Percentiles rank a stretch among this genome's conserved stretches.
These are phyloP conservation scores for Cliona cf. orientalis DNA, from an alignment of 37 sponge, comb jelly and placozoan genomes.

Conservation along the genomic window DNA sequence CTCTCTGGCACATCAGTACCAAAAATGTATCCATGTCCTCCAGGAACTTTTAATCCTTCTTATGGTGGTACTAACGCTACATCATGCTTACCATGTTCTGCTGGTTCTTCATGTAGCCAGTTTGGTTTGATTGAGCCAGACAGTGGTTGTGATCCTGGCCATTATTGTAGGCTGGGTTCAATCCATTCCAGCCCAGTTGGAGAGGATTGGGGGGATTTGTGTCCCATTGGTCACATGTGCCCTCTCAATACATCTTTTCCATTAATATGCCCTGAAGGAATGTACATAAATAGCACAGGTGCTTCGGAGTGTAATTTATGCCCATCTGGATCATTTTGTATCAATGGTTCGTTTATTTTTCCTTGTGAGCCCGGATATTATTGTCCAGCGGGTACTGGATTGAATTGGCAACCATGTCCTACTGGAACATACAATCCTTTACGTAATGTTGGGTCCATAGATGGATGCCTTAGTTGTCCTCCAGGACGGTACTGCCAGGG, in stretches of 20 bases:
- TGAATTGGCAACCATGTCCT: neutral
- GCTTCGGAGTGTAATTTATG: neutral
- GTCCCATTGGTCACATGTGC: slow-evolving; percentile 15
- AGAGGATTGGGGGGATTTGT: neutral
- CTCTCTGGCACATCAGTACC: neutral
- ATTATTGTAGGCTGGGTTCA: neutral
- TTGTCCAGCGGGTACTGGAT: neutral
- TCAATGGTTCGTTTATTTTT: neutral
- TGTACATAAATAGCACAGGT: neutral
- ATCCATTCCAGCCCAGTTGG: slow-evolving; percentile 5
- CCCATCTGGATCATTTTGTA: slow-evolving; percentile 3
- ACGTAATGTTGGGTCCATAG: neutral
- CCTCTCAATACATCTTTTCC: slow-evolving; percentile 11
- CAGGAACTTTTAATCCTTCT: slow-evolving; percentile 17
- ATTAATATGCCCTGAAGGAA: slow-evolving; percentile 4
- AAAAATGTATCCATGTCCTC: slow-evolving; percentile 1
- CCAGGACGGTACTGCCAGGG: neutral
- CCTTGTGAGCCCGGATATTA: neutral
- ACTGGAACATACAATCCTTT: neutral
- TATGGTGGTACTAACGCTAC: neutral
- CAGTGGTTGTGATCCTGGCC: slow-evolving; percentile 5
- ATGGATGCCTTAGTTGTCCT: neutral
- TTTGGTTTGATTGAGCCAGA: neutral
- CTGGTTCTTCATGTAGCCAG: neutral
- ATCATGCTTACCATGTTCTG: slow-evolving; percentile 3